Percentiles rank a stretch among this genome's conserved stretches.
Conservation (phyloP, 2,797 vertebrate species). For the Alosa sapidissima region DNA sequence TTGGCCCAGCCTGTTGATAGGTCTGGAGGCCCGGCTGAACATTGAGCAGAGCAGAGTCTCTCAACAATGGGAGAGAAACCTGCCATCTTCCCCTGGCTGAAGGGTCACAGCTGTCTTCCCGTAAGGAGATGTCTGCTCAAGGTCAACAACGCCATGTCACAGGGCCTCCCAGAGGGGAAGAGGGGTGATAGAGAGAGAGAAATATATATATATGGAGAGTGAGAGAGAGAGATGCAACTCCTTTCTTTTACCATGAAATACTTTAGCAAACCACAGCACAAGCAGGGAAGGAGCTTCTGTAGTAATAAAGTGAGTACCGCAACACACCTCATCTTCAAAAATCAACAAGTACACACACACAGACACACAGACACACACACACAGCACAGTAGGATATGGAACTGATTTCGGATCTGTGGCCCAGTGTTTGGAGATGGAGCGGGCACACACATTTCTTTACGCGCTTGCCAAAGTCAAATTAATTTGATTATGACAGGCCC, state of each 20-base stretch:
- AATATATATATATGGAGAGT: not conserved
- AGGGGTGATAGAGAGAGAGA: slow-evolving; percentile 16
- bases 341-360: not conserved
- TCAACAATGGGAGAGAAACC: slow-evolving; percentile 33
- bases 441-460: slow-evolving; percentile 16
- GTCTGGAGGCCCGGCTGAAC: slow-evolving; percentile 36
- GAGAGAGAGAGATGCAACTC: slow-evolving; percentile 38
- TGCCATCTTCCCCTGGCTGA: slow-evolving; percentile 43
- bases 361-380: not conserved
- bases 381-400: not conserved
- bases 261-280: slow-evolving; percentile 4
- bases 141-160: slow-evolving; percentile 45
- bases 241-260: slow-evolving; percentile 49
- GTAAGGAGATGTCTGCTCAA: slow-evolving; percentile 51
- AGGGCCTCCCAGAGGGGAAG: slow-evolving; percentile 5
- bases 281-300: not conserved
- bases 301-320: not conserved
- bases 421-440: not conserved
- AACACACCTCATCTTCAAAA: not conserved
- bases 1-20: slow-evolving; percentile 25
- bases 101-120: slow-evolving; percentile 55
- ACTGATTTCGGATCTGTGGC: not conserved
- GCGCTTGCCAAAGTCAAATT: slow-evolving; percentile 31
- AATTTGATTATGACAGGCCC: slow-evolving; percentile 42
- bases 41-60: slow-evolving; percentile 31